Percentiles rank a stretch among this genome's conserved stretches.
phyloP scores from a whole-genome alignment of 2,113 vertebrate genomes.

The Fregetta grallaria region DNA sequence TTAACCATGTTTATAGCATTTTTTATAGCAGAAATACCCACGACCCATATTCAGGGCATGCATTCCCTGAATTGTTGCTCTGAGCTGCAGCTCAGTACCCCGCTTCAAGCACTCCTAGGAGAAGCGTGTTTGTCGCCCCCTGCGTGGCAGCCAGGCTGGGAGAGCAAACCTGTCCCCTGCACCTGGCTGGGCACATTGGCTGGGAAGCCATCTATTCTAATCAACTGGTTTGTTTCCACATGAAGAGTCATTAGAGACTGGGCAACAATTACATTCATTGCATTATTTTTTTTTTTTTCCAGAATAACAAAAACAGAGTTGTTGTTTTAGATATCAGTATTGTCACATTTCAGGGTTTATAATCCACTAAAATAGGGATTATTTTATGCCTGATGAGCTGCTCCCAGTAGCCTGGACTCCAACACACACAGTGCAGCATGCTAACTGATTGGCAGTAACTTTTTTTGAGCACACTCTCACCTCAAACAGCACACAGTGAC shows the following conservation, averaged over 20 bases:
- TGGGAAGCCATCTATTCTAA: background rate
- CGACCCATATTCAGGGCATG: rapidly evolving
- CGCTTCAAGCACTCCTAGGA: background rate
- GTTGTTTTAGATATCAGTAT: background rate
- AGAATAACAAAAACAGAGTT: background rate
- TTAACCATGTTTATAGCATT: background rate
- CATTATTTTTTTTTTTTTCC: background rate
- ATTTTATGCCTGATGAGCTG: background rate
- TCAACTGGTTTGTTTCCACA: background rate
- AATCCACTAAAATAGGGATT: background rate
- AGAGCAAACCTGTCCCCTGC: background rate
- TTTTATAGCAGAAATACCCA: background rate
- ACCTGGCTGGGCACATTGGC: rapidly evolving
- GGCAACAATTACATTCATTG: background rate
- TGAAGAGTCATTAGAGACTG: background rate
- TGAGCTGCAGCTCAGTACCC: background rate
- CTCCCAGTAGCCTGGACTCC: background rate
- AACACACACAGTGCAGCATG: rapidly evolving
- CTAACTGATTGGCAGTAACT: background rate
- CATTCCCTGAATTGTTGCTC: background rate
- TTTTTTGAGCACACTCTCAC: background rate
- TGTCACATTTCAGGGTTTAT: background rate
- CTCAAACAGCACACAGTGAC: background rate
- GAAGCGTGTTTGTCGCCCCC: rapidly evolving
- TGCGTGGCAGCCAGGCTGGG: background rate